Base-by-base conservation (phyloP, 1,140 invertebrate genomes). In the Drosophila navojoa region DNA sequence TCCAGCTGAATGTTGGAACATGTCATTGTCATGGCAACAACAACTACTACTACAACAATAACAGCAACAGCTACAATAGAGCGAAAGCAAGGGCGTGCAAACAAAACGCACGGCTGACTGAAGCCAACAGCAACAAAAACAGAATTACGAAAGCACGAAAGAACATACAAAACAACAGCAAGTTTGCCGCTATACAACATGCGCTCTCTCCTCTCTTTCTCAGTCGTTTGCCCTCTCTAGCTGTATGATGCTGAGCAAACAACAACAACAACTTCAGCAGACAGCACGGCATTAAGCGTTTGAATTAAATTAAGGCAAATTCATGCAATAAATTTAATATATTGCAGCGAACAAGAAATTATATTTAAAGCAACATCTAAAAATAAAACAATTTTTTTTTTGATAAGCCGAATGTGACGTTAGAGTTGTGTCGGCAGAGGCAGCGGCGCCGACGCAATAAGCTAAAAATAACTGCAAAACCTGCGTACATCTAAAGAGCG, bases 21-120 rank as follows among this genome's bases (percentile, higher is more conserved):
- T 76, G 58, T 47, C 44, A 81, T 87, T 87, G 75, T 76, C 71
- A 86, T 87, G 58, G 76, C 52, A 78, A 76, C 68, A 82, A 52
- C 59, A 78, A 74, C 64, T 64, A 79, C 19, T 19, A 19, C 19
- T 22, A 22, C 64, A 68, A 79, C 40, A 81, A 54, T 49, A 66
- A 70, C 40, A 67, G 27, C 27, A 63, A 77, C 35, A 57, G 40
- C 40, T 59, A 49, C 35, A 71, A 49, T 49, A 70, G 19, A 57
- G 50, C 45, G 55, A 76, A 49, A 71, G 77, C 71, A 85, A 68
- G 81, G 81, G 77, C 81, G 74, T 80, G 74, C 81, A 80, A 85
- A 82, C 82, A 87, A 87, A 89, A 82, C 84, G 82, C 82, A 89
- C 62, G 76, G 71, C 79, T 82, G 76, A 82, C 77, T 87, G 76